These are phyloP conservation scores for Stenolophus ochropezus DNA, from an alignment of 2,888 invertebrate genomes.

Conservation along the genomic window DNA sequence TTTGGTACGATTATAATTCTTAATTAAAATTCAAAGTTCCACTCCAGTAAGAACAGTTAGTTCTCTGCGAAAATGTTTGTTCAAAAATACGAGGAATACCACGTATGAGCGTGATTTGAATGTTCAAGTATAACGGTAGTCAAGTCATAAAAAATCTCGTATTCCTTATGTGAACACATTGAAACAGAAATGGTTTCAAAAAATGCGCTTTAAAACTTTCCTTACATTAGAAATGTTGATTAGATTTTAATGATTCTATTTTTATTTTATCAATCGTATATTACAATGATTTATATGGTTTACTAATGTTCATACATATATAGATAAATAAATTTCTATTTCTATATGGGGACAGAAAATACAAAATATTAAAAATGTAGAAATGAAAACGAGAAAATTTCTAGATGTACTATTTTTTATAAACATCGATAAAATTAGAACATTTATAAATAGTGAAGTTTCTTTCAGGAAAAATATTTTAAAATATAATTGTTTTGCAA, in stretches of 20 bases:
- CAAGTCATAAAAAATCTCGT: not conserved
- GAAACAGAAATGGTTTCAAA: not conserved
- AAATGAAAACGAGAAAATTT: not conserved
- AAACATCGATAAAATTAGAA: too few species aligned
- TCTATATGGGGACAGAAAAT: not conserved
- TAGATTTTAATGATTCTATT: not conserved
- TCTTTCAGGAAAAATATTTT: too few species aligned
- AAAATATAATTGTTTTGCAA: too few species aligned
- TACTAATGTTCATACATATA: not conserved
- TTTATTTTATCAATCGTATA: not conserved
- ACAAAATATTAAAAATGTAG: not conserved
- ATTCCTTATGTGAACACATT: not conserved
- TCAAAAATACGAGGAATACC: conserved; percentile 27
- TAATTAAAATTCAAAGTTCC: conserved; percentile 24
- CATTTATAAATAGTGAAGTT: too few species aligned
- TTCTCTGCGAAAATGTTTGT: conserved; percentile 29
- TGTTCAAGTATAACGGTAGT: conserved; percentile 12
- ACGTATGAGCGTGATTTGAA: conserved; percentile 6
- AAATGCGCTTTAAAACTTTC: not conserved
- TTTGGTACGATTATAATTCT: not conserved
- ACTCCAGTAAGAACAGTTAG: not conserved
- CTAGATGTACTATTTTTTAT: not conserved
- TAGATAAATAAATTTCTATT: not conserved
- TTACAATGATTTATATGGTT: not conserved
- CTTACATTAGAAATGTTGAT: not conserved